These are phyloP conservation scores for Phalacrocorax carbo DNA, from an alignment of 2,113 vertebrate species.

Conservation along the genomic window DNA sequence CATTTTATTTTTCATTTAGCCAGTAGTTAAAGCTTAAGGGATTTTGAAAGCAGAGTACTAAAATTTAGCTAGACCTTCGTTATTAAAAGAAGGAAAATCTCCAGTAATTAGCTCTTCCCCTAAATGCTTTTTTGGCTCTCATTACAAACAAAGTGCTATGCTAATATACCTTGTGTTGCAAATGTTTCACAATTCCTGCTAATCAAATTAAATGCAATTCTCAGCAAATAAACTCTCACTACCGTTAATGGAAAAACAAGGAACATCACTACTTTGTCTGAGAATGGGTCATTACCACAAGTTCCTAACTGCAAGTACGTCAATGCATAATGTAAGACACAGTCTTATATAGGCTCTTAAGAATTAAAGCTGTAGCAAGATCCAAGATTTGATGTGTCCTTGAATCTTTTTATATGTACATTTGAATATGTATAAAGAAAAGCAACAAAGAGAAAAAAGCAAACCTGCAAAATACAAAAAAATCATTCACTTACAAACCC, in stretches of 20 bases:
- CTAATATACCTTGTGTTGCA: conserved; percentile 78
- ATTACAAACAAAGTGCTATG: conserved; percentile 72
- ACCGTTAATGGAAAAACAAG: conserved; percentile 74
- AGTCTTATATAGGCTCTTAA: conserved; percentile 28
- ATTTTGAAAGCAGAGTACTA: conserved; percentile 55
- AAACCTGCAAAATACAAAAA: background rate
- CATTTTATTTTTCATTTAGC: conserved; percentile 23
- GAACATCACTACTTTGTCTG: conserved; percentile 62
- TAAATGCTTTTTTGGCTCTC: conserved; percentile 76
- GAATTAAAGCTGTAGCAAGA: conserved; percentile 39
- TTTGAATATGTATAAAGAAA: background rate
- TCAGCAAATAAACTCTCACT: conserved; percentile 75
- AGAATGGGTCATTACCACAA: conserved; percentile 75
- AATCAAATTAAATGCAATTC: conserved; percentile 78
- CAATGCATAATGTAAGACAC: conserved; percentile 55
- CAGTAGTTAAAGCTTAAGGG: conserved; percentile 65
- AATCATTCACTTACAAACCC: background rate
- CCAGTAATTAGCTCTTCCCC: conserved; percentile 74
- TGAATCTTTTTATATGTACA: conserved; percentile 1
- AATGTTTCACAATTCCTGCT: conserved; percentile 75
- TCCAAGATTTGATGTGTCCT: conserved; percentile 56
- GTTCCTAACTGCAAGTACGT: conserved; percentile 72
- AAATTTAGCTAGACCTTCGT: conserved; percentile 67
- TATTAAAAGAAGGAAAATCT: conserved; percentile 57
- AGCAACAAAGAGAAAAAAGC: background rate